These are phyloP conservation scores for Scleropages formosus DNA, from an alignment of 2,797 vertebrate genomes.

Conservation along the genomic window DNA sequence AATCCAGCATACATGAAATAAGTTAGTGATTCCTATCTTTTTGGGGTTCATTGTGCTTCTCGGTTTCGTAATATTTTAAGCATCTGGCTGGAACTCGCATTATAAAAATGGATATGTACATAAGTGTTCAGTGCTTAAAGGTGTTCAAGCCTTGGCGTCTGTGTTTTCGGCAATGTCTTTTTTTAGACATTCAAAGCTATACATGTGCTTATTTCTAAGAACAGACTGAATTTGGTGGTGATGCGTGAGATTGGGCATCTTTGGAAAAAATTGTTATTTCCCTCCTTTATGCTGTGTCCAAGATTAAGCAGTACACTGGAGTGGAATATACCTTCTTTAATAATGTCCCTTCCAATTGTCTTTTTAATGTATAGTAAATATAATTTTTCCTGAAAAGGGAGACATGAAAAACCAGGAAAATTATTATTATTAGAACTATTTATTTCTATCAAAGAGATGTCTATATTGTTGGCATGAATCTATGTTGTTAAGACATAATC, in stretches of 20 bases:
- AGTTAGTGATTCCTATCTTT: too few species aligned
- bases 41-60: too few species aligned
- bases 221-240: background rate
- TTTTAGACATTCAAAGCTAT: constrained; percentile 28
- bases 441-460: constrained; percentile 30
- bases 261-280: background rate
- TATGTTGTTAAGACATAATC: constrained; percentile 17
- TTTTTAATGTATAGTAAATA: constrained; percentile 18
- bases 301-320: constrained; percentile 9
- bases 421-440: constrained; percentile 30
- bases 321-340: constrained; percentile 19
- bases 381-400: constrained; percentile 23
- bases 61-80: too few species aligned
- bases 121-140: background rate
- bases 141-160: background rate
- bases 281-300: background rate
- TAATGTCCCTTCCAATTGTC: constrained; percentile 10
- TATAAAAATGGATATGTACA: constrained; percentile 1
- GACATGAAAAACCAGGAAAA: constrained; percentile 11
- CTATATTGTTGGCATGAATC: constrained; percentile 29
- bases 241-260: background rate
- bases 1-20: too few species aligned
- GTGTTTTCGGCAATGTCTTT: constrained; percentile 34
- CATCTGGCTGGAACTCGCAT: too few species aligned
- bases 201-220: constrained; percentile 11